phyloP scores from a whole-genome alignment of 2,888 invertebrate species.

The Neria commutata region DNA sequence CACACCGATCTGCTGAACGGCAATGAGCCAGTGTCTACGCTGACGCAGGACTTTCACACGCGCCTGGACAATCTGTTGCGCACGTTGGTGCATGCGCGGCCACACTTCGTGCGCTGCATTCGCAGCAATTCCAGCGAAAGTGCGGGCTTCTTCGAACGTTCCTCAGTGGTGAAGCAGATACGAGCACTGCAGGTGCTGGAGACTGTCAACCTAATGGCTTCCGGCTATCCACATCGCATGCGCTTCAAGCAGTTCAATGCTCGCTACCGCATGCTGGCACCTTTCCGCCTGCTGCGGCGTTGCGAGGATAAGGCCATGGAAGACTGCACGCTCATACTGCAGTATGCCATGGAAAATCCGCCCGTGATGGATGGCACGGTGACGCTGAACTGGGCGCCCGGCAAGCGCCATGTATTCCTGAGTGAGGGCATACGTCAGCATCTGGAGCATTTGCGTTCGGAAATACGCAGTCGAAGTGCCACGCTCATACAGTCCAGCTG shows the following conservation, averaged over 20 bases:
- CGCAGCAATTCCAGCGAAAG: conserved; percentile 84
- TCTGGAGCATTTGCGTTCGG: conserved; percentile 80
- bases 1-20: conserved; percentile 82
- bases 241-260: conserved; percentile 90
- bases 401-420: conserved; percentile 91
- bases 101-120: conserved; percentile 93
- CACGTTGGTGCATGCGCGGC: conserved; percentile 89
- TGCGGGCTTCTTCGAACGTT: conserved; percentile 82
- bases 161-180: conserved; percentile 84
- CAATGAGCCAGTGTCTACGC: conserved; percentile 83
- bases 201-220: conserved; percentile 94
- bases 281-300: conserved; percentile 72
- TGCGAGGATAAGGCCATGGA: conserved; percentile 76
- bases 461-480: conserved; percentile 80
- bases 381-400: conserved; percentile 85
- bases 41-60: conserved; percentile 95
- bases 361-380: conserved; percentile 66
- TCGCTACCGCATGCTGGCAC: conserved; percentile 83
- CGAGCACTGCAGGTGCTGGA: conserved; percentile 89
- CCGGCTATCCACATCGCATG: conserved; percentile 94
- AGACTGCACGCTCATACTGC: conserved; percentile 77
- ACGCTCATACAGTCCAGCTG: conserved; percentile 84
- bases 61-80: conserved; percentile 89
- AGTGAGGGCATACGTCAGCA: conserved; percentile 93
- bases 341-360: conserved; percentile 72